These are phyloP conservation scores for Marmota flaviventris DNA, from an alignment of 2,113 vertebrate genomes.

Conservation along the genomic window DNA sequence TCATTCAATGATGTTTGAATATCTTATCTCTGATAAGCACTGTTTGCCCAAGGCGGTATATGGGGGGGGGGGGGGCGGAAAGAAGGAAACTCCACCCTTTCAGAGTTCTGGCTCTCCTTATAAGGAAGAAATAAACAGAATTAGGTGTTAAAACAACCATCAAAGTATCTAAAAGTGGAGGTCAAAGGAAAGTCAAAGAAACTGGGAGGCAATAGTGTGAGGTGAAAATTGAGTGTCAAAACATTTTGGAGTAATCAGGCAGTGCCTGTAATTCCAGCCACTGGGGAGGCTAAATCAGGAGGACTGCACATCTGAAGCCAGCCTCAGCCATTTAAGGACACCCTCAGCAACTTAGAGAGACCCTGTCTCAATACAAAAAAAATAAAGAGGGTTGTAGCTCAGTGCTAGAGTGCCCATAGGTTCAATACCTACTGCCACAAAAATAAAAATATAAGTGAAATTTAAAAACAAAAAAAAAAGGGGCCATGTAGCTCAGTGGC, in stretches of 20 bases:
- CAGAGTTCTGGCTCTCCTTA: background rate
- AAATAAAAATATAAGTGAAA: too few relatives aligned
- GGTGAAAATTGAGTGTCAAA: background rate
- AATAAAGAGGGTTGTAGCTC: background rate
- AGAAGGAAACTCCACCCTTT: background rate
- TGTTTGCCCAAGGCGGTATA: background rate
- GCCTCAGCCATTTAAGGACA: background rate
- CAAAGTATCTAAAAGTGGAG: background rate
- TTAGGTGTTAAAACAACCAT: background rate
- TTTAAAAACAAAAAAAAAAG: too few relatives aligned
- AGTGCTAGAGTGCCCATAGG: background rate
- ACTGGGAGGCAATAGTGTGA: background rate
- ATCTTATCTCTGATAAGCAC: background rate
- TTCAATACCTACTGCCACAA: background rate
- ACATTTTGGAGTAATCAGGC: too few relatives aligned
- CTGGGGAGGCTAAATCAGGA: background rate
- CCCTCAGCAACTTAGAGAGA: background rate
- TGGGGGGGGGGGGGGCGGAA: background rate
- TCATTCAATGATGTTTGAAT: background rate
- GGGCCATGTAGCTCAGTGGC: too few relatives aligned
- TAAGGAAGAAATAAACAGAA: background rate
- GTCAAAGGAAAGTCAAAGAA: background rate
- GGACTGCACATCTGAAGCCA: background rate
- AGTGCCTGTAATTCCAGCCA: background rate
- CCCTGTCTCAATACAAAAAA: background rate